Conservation (phyloP, 2,888 invertebrate genomes). For the Cataglyphis livida region DNA sequence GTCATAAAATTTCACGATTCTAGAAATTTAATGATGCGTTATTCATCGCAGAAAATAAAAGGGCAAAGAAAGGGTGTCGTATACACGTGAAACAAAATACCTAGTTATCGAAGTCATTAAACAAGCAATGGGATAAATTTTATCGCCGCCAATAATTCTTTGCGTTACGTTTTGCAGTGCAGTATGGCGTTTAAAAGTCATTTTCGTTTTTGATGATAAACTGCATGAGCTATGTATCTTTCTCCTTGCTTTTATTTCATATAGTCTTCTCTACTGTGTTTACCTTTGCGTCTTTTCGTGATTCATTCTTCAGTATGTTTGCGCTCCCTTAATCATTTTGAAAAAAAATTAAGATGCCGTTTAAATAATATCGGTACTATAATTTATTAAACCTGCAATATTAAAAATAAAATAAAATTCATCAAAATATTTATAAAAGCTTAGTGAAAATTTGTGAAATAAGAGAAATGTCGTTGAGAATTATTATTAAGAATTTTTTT, state of each 20-base stretch:
- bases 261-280: slow-evolving; percentile 37
- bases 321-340: too few relatives aligned
- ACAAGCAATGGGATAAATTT: slow-evolving; percentile 61
- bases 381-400: not conserved
- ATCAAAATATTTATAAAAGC: not conserved
- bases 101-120: slow-evolving; percentile 69
- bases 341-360: too few relatives aligned
- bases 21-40: slow-evolving; percentile 17
- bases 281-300: not conserved
- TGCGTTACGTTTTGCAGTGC: slow-evolving; percentile 47
- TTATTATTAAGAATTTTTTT: not conserved
- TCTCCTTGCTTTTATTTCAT: not conserved
- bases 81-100: slow-evolving; percentile 50
- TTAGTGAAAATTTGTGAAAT: not conserved
- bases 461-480: not conserved
- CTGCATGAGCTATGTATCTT: slow-evolving; percentile 6
- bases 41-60: slow-evolving; percentile 17
- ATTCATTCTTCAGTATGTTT: slow-evolving; percentile 4
- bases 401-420: not conserved
- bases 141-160: slow-evolving; percentile 68
- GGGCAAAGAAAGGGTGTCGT: slow-evolving; percentile 28
- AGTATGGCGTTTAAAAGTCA: slow-evolving; percentile 62
- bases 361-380: not conserved
- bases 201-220: slow-evolving; percentile 63
- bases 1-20: slow-evolving; percentile 40